phyloP scores from a whole-genome alignment of 1,140 invertebrate species.

The Oncopeltus fasciatus region DNA sequence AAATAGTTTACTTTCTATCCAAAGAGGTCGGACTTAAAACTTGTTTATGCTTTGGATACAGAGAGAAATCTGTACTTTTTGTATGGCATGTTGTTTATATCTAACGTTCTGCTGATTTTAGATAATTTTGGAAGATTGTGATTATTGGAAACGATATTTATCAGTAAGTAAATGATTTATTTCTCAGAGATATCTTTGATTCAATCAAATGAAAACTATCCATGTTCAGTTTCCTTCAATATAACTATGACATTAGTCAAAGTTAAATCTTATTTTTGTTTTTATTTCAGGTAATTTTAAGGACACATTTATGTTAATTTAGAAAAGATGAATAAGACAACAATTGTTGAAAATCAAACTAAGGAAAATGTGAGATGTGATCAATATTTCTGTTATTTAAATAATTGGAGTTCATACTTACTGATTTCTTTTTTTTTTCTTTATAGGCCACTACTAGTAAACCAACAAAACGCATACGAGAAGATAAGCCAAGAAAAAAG shows the following conservation, averaged over 20 bases:
- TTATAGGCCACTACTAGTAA: constrained; percentile 6
- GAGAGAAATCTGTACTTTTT: not conserved
- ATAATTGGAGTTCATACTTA: not conserved
- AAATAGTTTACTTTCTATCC: not conserved
- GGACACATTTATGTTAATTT: not conserved
- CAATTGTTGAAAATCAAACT: not conserved
- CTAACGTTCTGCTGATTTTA: not conserved
- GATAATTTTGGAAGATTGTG: not conserved
- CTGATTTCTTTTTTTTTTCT: not conserved
- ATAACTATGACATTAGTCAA: not conserved
- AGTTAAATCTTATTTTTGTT: not conserved
- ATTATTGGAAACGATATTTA: not conserved
- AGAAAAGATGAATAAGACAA: not conserved
- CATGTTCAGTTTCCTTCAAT: not conserved
- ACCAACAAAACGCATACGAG: constrained; percentile 8
- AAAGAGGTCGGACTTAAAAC: not conserved
- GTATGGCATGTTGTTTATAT: not conserved
- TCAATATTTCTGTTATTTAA: not conserved
- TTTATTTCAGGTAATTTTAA: not conserved
- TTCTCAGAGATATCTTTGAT: not conserved
- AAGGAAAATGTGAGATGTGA: not conserved
- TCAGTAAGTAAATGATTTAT: not conserved
- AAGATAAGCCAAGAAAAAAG: constrained; percentile 33
- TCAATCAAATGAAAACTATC: not conserved
- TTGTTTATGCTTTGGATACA: not conserved